phyloP scores from a whole-genome alignment of 2,797 vertebrate species.

The Chiroxiphia lanceolata region DNA sequence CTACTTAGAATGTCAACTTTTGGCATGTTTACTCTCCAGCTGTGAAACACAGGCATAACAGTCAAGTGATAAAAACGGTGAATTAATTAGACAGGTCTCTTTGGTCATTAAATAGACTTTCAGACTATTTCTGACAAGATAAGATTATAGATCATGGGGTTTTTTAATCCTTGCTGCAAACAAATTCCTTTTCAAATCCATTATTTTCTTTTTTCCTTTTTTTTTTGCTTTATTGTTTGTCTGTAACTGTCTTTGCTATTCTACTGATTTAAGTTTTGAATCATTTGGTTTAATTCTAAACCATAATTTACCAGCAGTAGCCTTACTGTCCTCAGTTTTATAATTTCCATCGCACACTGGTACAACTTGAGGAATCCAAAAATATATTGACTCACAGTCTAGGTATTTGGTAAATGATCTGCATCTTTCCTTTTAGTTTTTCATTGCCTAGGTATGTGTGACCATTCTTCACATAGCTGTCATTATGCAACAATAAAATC shows the following conservation, averaged over 20 bases:
- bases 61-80: conserved; percentile 48
- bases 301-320: conserved; percentile 67
- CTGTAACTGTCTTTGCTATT: background rate
- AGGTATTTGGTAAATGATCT: conserved; percentile 73
- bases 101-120: conserved; percentile 26
- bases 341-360: conserved; percentile 64
- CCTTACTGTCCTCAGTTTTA: conserved; percentile 52
- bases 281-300: conserved; percentile 66
- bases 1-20: conserved; percentile 61
- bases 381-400: conserved; percentile 75
- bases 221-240: background rate
- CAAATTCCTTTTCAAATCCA: background rate
- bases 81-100: conserved; percentile 44
- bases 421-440: conserved; percentile 69
- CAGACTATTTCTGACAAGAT: background rate
- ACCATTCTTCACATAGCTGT: conserved; percentile 68
- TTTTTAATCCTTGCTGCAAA: background rate
- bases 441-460: conserved; percentile 64
- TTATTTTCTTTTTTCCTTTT: background rate
- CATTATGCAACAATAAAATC: conserved; percentile 53
- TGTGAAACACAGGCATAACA: conserved; percentile 51
- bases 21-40: conserved; percentile 61
- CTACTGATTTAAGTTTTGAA: conserved; percentile 31
- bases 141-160: background rate
- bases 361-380: conserved; percentile 54